phyloP scores from a whole-genome alignment of 2,888 invertebrate genomes.

The Arge pagana region DNA sequence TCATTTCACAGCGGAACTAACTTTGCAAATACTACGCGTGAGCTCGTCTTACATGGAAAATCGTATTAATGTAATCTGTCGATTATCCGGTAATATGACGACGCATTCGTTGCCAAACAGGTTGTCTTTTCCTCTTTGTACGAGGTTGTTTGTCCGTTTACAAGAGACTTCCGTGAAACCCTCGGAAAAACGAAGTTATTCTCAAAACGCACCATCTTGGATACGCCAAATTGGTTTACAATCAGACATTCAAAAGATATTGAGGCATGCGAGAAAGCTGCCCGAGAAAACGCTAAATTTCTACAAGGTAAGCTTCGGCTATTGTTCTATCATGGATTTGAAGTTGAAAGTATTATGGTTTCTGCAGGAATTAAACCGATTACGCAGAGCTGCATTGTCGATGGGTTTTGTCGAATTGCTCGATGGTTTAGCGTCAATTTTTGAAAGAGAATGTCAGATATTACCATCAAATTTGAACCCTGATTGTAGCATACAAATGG shows the following conservation, averaged over 20 bases:
- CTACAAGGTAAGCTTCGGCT: conserved; percentile 73
- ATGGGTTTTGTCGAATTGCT: conserved; percentile 89
- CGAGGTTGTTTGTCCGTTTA: conserved; percentile 80
- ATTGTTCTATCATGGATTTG: conserved; percentile 19
- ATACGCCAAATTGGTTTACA: conserved; percentile 86
- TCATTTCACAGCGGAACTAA: too few relatives aligned
- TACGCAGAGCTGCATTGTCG: conserved; percentile 87
- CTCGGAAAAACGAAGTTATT: conserved; percentile 84
- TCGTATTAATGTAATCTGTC: too few relatives aligned
- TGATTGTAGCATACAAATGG: conserved; percentile 86
- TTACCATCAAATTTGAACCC: conserved; percentile 78
- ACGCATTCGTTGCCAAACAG: conserved; percentile 44
- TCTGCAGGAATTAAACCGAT: conserved; percentile 83
- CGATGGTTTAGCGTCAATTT: conserved; percentile 80
- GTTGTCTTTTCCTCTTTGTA: conserved; percentile 61
- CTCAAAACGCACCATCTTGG: conserved; percentile 91
- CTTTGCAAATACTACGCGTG: too few relatives aligned
- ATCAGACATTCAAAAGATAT: conserved; percentile 93
- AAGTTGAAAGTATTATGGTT: conserved; percentile 4
- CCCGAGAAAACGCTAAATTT: conserved; percentile 95
- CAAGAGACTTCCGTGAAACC: conserved; percentile 84
- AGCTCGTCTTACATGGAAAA: too few relatives aligned
- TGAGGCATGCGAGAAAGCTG: conserved; percentile 90
- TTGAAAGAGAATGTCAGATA: conserved; percentile 86
- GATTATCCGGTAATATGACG: background rate